Base-by-base conservation (phyloP, 2,797 vertebrate species). In the Apogon talboti region DNA sequence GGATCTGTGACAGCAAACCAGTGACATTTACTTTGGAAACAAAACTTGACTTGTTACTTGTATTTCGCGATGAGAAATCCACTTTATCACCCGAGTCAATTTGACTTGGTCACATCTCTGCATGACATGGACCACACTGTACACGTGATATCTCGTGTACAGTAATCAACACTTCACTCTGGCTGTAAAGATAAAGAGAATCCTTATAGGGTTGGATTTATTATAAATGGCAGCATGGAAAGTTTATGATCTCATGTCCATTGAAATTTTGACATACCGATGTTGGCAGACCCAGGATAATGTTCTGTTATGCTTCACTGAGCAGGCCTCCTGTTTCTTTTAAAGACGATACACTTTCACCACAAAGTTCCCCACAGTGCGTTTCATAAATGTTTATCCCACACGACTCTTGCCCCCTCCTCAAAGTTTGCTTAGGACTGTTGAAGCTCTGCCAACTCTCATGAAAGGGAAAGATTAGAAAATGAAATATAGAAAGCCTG, bases 301-400 rank as follows among this genome's bases (percentile, higher is more conserved):
- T 83, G 76, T 74, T 88, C 65, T 81, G 79, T 81, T 88, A 75
- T 85, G 86, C 71, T 85, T 78, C 81, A 72, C 48, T 50, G 54
- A 73, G 69, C 82, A 75, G 76, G 71, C 78, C 68, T 79, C 74
- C 46, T 47, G 53, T 66, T 68, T 71, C 69, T 71, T 88, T 90
- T 87, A 82, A 91, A 92, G 78, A 81, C 10, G 73, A 87, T 85
- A 85, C 85, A 84, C 71, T 87, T 83, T 75, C 56, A 77, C 71
- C 79, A 41, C 78, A 80, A 71, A 74, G 78, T 70, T 87, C 66
- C 84, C 85, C 19, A 37, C 77, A 82, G 87, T 48, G 80, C 28
- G 59, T 79, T 88, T 89, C 71, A 85, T 85, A 86, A 88, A 90
- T 83, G 85, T 89, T 88, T 86, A 81, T 86, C 59, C 80, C 81